Conservation (phyloP, 2,113 vertebrate species). For the Brachypteracias leptosomus region DNA sequence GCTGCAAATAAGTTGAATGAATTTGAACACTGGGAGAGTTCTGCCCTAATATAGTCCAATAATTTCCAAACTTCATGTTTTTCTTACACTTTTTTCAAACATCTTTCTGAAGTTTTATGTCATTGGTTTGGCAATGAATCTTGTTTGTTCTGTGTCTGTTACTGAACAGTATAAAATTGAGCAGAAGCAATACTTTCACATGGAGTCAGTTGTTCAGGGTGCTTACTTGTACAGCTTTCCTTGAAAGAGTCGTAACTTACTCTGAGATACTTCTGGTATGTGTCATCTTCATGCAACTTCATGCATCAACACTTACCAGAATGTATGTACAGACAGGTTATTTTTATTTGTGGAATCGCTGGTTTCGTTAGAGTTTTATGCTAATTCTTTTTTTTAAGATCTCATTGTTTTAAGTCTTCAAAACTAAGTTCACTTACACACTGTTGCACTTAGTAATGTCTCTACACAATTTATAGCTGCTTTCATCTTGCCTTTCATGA, state of each 20-base stretch:
- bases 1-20: neutral
- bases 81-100: neutral
- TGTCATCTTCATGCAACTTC: neutral
- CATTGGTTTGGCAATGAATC: neutral
- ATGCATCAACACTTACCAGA: fast-evolving
- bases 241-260: neutral
- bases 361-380: fast-evolving
- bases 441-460: neutral
- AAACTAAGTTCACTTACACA: neutral
- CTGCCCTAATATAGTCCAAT: neutral
- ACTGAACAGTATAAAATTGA: neutral
- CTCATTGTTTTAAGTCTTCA: neutral
- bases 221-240: neutral
- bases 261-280: neutral
- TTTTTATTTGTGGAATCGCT: neutral
- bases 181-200: neutral
- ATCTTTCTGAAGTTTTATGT: neutral
- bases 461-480: neutral
- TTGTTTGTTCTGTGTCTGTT: neutral
- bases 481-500: neutral
- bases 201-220: neutral
- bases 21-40: neutral
- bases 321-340: neutral
- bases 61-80: neutral
- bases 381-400: neutral